A percentile compares a stretch with the other conserved stretches of the same genome.
phyloP scores from a whole-genome alignment of 2,888 invertebrate genomes.

The Polydrusus pterygomalis region DNA sequence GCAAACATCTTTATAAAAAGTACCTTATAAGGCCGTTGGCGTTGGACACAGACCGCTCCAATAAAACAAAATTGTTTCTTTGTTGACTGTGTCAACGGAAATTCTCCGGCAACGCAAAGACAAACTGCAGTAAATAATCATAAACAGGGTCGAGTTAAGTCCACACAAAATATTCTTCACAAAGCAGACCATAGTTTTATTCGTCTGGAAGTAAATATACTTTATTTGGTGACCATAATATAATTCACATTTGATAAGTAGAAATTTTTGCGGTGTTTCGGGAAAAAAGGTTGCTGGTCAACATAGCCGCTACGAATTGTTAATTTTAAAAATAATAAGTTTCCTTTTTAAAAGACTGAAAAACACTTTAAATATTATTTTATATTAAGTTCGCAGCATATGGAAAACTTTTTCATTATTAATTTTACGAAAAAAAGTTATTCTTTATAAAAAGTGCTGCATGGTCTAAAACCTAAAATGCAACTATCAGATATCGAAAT shows the following conservation, averaged over 20 bases:
- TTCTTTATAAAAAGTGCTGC: too few relatives aligned
- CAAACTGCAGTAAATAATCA: conserved; percentile 64
- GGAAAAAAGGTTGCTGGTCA: conserved; percentile 8
- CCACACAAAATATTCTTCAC: conserved; percentile 24
- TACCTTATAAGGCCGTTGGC: conserved; percentile 6
- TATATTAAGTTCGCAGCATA: too few relatives aligned
- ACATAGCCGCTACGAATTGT: too few relatives aligned
- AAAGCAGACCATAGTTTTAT: conserved; percentile 8
- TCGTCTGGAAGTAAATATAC: conserved; percentile 14
- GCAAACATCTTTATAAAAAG: conserved; percentile 19
- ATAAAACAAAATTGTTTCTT: conserved; percentile 52
- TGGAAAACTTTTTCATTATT: too few relatives aligned
- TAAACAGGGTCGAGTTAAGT: conserved; percentile 60
- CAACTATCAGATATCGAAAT: too few relatives aligned
- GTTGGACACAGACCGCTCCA: conserved; percentile 38
- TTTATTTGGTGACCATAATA: conserved; percentile 14
- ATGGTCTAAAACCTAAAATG: too few relatives aligned
- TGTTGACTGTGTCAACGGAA: conserved; percentile 65
- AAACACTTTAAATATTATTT: too few relatives aligned
- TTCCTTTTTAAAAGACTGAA: too few relatives aligned
- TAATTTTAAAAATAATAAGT: too few relatives aligned
- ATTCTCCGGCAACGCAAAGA: conserved; percentile 58
- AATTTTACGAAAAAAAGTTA: too few relatives aligned
- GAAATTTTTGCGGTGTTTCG: not conserved
- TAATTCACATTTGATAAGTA: conserved; percentile 25